Evolutionary conservation across 2,113 vertebrate genomes (phyloP).

Genomic region (Accipiter cooperii): DNA sequence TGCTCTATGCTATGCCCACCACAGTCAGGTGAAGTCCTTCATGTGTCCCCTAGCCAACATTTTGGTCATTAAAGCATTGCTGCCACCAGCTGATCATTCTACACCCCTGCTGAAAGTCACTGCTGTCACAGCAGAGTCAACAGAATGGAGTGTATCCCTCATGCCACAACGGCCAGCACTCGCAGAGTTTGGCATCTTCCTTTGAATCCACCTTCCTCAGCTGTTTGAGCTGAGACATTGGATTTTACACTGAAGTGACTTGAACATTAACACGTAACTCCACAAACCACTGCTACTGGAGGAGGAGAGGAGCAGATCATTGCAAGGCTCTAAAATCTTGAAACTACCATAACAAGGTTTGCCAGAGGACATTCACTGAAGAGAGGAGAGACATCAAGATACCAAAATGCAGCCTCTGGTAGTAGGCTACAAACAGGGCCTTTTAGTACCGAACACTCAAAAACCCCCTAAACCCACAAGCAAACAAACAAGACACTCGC

Average conservation of each 20-base stretch:
- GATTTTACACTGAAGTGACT: neutral
- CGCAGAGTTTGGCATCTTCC: neutral
- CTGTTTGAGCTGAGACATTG: neutral
- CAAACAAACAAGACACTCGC: neutral
- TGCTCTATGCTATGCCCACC: neutral
- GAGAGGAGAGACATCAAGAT: neutral
- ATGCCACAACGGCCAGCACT: neutral
- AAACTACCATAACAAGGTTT: neutral
- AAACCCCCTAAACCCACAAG: accelerated
- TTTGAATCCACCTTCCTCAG: neutral
- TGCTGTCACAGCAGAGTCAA: neutral
- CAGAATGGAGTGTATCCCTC: neutral
- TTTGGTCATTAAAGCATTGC: neutral
- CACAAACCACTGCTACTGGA: neutral
- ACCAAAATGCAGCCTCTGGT: neutral
- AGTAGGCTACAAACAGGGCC: neutral
- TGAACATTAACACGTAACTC: accelerated
- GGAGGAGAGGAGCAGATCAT: neutral
- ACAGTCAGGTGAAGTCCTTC: neutral
- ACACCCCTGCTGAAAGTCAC: neutral
- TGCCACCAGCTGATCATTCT: neutral
- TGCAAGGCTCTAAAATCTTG: neutral
- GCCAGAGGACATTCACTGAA: neutral
- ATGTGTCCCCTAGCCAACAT: neutral
- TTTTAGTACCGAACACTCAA: neutral